Evolutionary conservation across 2,113 vertebrate genomes (phyloP), one percentile per base, ranked within the genome.

Genomic region (Pampusana beccarii): DNA sequence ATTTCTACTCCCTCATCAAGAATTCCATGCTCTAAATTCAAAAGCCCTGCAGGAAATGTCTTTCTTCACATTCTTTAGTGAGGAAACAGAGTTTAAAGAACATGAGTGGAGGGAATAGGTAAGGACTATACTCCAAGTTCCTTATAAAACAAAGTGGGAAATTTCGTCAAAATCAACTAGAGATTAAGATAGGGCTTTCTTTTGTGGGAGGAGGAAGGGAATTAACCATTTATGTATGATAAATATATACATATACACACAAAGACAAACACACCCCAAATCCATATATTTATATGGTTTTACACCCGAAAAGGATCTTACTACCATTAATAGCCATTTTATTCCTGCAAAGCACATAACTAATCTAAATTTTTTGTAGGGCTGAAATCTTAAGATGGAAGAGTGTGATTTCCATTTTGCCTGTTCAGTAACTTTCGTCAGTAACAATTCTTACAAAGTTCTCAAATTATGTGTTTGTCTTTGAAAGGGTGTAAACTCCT

Each of bases 11-110:
- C 23, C 24, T 93, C 38, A 90, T 92, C 82, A 72, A 80, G 78
- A 96, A 77, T 66, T 11, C 33, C 54, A 84, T 54, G 64, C 31
- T 70, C n/a, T 78, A 80, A 92, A 97, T 58, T 70, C 80, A 93
- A 95, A 88, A 86, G 26, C 46, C 28, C n/a, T 80, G n/a, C 26
- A 90, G 64, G 38, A 83, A 88, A 88, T 11, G 3, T 19, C 54
- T 88, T 78, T 48, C 60, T 95, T 90, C 29, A 64, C 40, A 31
- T 14, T 25, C 9, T 86, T 77, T 71, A 54, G 28, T 44, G 33
- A 86, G 48, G 40, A 86, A 86, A 77, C 3, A 33, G 15, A 36
- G 24, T 80, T 80, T 77, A 80, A 88, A 80, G 60, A 83, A 33
- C 28, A 36, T 2, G 4, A 53, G 20, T 60, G 16, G 34, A 88